Evolutionary conservation across 2,113 vertebrate genomes (phyloP), one percentile per base, ranked within the genome.

Genomic region (Zapornia atra): DNA sequence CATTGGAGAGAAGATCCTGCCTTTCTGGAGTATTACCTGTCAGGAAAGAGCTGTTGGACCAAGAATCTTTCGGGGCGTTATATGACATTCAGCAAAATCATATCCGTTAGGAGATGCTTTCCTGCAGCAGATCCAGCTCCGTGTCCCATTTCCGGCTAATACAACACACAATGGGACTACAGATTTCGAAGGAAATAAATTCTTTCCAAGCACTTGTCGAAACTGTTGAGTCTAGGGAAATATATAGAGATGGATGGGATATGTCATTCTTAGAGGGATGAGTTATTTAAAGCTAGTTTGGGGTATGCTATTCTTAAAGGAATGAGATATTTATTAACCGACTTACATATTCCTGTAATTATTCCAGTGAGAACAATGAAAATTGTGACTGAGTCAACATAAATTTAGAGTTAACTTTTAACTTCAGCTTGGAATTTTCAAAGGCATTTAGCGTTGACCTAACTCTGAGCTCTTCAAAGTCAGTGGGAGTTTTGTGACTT

Each of bases 181-280:
- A 95, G 91, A 93, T 97, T 97, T 95, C 82, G 76, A 83, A 95
- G 78, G 92, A 96, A 96, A 93, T 96, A 97, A 96, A 96, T 96
- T 87, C 72, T 94, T 96, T 92, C 94, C 90, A 94, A 96, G 88
- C 38, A 91, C 86, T 96, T 95, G 93, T 95, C 73, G 33, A 96
- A 97, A 93, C 69, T 87, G 75, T 93, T 95, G 92, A 92, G 95
- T 96, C 96, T 94, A 65, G 92, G 94, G 96, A 96, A 96, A 97
- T 94, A 96, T 60, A 69, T 83, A 94, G 90, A 97, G 94, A 96
- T 96, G 69, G 69, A 93, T 92, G 87, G 86, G 63, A 44, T 90
- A 60, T 96, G 97, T 97, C 95, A 84, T 93, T 97, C 79, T 97
- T 95, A 68, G 53, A 86, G 78, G 93, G 83, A 95, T 91, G 92